A percentile compares a stretch with the other conserved stretches of the same genome.
Evolutionary conservation across 2,113 vertebrate genomes (phyloP).

Genomic region (Chaenogobius annularis): DNA sequence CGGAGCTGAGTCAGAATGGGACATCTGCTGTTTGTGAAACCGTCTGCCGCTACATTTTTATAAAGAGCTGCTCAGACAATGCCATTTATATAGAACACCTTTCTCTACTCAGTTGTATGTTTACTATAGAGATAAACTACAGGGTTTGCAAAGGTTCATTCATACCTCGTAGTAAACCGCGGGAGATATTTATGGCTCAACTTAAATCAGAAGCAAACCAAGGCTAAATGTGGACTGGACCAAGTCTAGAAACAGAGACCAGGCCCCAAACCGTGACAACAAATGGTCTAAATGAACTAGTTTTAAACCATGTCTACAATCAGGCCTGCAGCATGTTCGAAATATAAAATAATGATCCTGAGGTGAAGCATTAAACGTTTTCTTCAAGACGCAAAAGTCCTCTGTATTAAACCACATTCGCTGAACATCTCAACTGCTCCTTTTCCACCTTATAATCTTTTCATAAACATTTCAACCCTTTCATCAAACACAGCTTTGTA

Average conservation of each 20-base stretch:
- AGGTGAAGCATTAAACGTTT: no score
- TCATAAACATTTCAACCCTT: constrained; percentile 19
- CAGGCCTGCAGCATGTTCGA: not conserved
- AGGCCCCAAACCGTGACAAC: not conserved
- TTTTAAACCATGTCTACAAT: not conserved
- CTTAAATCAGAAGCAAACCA: not conserved
- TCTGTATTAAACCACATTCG: not conserved
- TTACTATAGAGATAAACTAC: no score
- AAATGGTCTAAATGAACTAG: not conserved
- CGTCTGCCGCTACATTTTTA: not conserved
- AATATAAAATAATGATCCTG: no score
- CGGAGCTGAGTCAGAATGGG: not conserved
- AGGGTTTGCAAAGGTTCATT: not conserved
- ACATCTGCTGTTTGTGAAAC: constrained; percentile 11
- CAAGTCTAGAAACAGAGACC: not conserved
- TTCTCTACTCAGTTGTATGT: no score
- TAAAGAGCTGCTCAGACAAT: not conserved
- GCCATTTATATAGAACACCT: not conserved
- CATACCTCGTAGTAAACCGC: not conserved
- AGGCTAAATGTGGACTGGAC: not conserved
- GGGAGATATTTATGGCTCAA: no score
- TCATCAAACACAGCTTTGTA: constrained; percentile 45
- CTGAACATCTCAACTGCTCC: constrained; percentile 25
- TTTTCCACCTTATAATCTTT: constrained; percentile 31
- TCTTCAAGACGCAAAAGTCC: no score